phyloP scores from a whole-genome alignment of 1,140 invertebrate genomes.

The Zaprionus africanus region DNA sequence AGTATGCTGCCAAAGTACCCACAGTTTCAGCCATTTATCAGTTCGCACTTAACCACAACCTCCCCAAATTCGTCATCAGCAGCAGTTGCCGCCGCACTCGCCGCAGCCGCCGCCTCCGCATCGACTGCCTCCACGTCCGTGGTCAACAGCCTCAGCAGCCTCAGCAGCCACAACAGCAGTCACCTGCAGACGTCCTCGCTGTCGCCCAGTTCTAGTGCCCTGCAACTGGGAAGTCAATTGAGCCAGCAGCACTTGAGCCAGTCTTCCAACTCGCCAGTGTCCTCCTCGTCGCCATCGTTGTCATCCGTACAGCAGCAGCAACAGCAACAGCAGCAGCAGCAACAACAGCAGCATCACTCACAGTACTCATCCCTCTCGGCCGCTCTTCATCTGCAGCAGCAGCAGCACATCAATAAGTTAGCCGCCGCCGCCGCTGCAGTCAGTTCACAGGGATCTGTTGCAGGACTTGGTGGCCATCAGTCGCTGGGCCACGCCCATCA shows the following conservation, averaged over 20 bases:
- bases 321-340: conserved; percentile 56
- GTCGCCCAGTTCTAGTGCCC: conserved; percentile 65
- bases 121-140: conserved; percentile 79
- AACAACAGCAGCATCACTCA: conserved; percentile 64
- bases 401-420: conserved; percentile 78
- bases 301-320: conserved; percentile 65
- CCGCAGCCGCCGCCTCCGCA: conserved; percentile 75
- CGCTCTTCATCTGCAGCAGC: conserved; percentile 78
- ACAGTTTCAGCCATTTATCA: conserved; percentile 89
- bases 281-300: conserved; percentile 78
- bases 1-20: conserved; percentile 98
- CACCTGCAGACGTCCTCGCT: conserved; percentile 84
- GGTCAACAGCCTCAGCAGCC: conserved; percentile 34
- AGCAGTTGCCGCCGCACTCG: conserved; percentile 85
- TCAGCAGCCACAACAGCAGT: conserved; percentile 72
- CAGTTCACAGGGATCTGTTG: conserved; percentile 57
- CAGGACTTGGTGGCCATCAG: conserved; percentile 40
- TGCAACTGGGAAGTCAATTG: conserved; percentile 53
- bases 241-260: conserved; percentile 70
- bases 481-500: conserved; percentile 84
- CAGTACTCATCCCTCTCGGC: conserved; percentile 79
- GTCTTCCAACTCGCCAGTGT: conserved; percentile 79
- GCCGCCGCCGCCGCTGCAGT: conserved; percentile 73
- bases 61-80: conserved; percentile 85
- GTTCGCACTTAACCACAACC: conserved; percentile 85